Conservation (phyloP, 2,797 vertebrate species). For the Vespertilio murinus region DNA sequence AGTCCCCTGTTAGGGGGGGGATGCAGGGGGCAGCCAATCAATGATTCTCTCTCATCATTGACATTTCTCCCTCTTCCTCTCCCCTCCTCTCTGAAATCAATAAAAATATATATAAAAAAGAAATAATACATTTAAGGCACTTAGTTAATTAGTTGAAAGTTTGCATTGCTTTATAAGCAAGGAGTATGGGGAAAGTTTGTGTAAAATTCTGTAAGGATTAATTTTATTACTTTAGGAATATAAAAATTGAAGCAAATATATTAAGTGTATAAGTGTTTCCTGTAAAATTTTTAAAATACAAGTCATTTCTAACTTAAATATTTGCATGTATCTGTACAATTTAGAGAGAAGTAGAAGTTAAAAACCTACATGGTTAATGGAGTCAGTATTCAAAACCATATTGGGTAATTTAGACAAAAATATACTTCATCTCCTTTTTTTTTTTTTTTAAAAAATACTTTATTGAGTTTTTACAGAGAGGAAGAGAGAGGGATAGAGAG, state of each 20-base stretch:
- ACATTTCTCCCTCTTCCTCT: no score
- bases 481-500: no score
- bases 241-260: constrained; percentile 23
- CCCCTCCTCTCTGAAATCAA: no score
- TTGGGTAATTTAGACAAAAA: constrained; percentile 7
- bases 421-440: neutral
- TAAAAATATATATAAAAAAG: neutral
- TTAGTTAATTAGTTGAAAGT: neutral
- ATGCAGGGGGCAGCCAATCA: no score
- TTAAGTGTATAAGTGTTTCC: neutral
- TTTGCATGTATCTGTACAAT: neutral
- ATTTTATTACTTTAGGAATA: constrained; percentile 49
- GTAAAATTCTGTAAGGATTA: neutral
- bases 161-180: constrained; percentile 45
- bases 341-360: constrained; percentile 26
- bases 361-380: neutral
- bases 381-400: neutral
- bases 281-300: neutral
- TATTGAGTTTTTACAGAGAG: no score
- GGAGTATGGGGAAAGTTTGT: neutral
- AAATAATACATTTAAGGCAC: neutral
- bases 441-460: neutral
- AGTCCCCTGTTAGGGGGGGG: no score
- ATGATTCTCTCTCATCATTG: no score
- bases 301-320: neutral